Base-by-base conservation (phyloP, 2,888 invertebrate species). In the Encarsia formosa region DNA sequence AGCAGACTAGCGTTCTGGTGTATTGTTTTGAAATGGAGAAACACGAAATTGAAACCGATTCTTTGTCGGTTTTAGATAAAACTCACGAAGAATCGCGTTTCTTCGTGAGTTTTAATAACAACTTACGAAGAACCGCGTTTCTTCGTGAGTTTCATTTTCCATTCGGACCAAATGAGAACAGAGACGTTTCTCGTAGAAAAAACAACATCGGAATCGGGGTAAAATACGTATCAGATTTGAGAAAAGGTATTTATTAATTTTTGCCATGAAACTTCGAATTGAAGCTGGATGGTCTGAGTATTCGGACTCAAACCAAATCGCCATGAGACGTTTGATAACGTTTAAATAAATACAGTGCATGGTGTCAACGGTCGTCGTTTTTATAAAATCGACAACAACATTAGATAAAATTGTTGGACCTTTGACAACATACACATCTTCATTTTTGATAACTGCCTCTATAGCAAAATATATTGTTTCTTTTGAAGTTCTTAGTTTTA, bases 321-420 rank as follows among this genome's bases (percentile, higher is more conserved):
- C 23, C 24, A 59, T 31, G 6, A 57, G 23, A 26, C 45, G 46
- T 46, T 55, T 54, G 2, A 54, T 43, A n/a, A 58, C 50, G 5
- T 57, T 53, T 11, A 56, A 40, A 34, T 51, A 57, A 23, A 60
- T 46, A 37, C 56, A 58, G 29, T 61, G 59, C 50, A 61, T 57
- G 2, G 44, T 39, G 44, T 60, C 58, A 8, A 59, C 38, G 4
- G 50, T 47, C 2, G 54, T 60, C 1, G 56, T 54, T 29, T 26
- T 16, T 24, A 58, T 56, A 38, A 49, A 53, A 46, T 61, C 38
- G 26, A 45, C 39, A 9, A 44, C 42, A 13, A 57, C 46, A 13
- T 37, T 26, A 5, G 38, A 31, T 13, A 56, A 20, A 15, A 44
- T 24, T 9, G 54, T 53, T 2, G 52, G 57, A 15, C 56, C 57